Evolutionary conservation across 2,888 invertebrate genomes (phyloP).

Genomic region (Philopedon plagiatum): DNA sequence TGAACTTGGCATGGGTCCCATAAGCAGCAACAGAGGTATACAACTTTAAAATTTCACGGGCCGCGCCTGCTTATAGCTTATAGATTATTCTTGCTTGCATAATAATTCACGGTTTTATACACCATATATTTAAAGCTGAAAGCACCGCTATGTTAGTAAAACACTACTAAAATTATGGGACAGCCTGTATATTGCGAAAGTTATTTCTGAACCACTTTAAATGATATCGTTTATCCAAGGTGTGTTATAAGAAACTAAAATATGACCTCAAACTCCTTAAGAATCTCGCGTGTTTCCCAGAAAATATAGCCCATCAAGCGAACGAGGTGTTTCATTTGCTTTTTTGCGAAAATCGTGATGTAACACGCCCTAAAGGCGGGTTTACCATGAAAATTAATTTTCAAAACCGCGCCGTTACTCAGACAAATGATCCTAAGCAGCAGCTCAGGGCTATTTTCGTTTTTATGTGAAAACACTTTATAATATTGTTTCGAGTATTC

Average conservation of each 20-base stretch:
- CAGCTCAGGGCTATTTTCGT: background rate
- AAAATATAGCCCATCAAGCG: constrained; percentile 18
- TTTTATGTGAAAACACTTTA: constrained; percentile 5
- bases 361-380: constrained; percentile 11
- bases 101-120: no score
- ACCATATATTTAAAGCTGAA: background rate
- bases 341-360: constrained; percentile 16
- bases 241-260: constrained; percentile 15
- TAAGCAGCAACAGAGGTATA: no score
- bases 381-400: constrained; percentile 22
- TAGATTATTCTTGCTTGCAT: no score
- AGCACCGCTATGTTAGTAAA: background rate
- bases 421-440: constrained; percentile 11
- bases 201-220: constrained; percentile 1
- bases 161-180: background rate
- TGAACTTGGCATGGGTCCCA: no score
- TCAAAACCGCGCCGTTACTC: constrained; percentile 17
- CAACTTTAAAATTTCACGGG: no score
- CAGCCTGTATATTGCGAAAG: background rate
- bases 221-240: constrained; percentile 16
- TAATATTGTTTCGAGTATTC: background rate
- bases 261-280: constrained; percentile 14
- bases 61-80: no score
- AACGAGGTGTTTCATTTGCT: constrained; percentile 10
- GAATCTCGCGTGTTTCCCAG: constrained; percentile 27